Conservation (phyloP, 2,113 vertebrate genomes). For the Colius striatus region DNA sequence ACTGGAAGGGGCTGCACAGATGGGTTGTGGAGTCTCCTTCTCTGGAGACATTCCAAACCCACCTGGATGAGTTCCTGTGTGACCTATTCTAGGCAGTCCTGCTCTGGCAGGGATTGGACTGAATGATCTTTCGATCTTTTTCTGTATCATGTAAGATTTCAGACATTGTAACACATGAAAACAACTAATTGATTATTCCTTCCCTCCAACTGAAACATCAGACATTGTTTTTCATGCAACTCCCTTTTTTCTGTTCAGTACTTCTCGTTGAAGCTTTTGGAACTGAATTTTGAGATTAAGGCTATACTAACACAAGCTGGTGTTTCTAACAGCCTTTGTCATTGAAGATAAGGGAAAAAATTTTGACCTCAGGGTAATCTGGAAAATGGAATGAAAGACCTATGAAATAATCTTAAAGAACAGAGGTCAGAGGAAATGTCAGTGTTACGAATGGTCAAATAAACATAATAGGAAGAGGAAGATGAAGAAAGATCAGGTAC, state of each 20-base stretch:
- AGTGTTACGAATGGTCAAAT: neutral
- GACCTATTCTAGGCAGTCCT: too few species aligned
- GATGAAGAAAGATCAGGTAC: neutral
- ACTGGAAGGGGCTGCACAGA: too few species aligned
- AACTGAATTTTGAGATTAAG: neutral
- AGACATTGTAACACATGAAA: neutral
- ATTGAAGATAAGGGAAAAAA: neutral
- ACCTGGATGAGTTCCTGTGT: too few species aligned
- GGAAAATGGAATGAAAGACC: neutral
- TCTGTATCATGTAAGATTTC: neutral
- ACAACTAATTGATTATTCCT: neutral
- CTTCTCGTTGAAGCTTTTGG: neutral
- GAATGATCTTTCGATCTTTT: too few species aligned
- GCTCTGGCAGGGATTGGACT: too few species aligned
- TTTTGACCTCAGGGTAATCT: neutral
- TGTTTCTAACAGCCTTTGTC: neutral
- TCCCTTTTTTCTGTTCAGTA: neutral
- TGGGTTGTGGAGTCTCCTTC: too few species aligned
- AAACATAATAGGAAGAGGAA: neutral
- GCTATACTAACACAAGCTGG: neutral
- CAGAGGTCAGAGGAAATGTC: neutral
- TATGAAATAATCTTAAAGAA: neutral
- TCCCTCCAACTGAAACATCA: neutral
- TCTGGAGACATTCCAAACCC: too few species aligned
- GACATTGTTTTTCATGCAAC: rapidly evolving